These are phyloP conservation scores for Thecocarcelia acutangulata DNA, from an alignment of 2,888 invertebrate genomes.

Conservation along the genomic window DNA sequence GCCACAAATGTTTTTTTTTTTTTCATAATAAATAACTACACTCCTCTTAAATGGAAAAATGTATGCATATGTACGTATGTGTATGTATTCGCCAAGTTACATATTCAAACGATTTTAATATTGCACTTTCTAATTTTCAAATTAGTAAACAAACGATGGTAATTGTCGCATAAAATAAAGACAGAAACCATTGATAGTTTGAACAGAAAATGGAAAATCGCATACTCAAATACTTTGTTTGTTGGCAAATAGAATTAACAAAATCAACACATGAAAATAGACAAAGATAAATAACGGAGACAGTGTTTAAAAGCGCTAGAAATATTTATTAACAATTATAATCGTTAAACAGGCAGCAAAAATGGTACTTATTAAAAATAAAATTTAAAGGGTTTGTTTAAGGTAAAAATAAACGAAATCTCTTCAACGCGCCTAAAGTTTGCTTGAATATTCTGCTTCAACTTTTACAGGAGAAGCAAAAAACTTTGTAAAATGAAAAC, in stretches of 20 bases:
- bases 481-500: no score
- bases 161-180: constrained; percentile 61
- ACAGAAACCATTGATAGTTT: constrained; percentile 9
- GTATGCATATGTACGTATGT: no score
- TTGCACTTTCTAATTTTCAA: constrained; percentile 70
- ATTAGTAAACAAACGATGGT: constrained; percentile 69
- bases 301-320: no score
- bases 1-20: constrained; percentile 1
- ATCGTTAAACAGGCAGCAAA: no score
- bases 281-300: no score
- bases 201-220: not conserved
- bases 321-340: no score
- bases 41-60: constrained; percentile 34
- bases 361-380: no score
- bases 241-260: constrained; percentile 30
- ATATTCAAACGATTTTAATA: constrained; percentile 50
- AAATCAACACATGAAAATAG: constrained; percentile 29
- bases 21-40: constrained; percentile 17
- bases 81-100: constrained; percentile 8
- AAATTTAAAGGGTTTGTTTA: no score
- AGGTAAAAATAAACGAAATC: no score
- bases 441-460: no score
- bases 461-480: no score
- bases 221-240: not conserved
- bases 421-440: no score